Evolutionary conservation across 1,140 invertebrate genomes (phyloP), one percentile per base, ranked within the genome.

Genomic region (Lerema accius): DNA sequence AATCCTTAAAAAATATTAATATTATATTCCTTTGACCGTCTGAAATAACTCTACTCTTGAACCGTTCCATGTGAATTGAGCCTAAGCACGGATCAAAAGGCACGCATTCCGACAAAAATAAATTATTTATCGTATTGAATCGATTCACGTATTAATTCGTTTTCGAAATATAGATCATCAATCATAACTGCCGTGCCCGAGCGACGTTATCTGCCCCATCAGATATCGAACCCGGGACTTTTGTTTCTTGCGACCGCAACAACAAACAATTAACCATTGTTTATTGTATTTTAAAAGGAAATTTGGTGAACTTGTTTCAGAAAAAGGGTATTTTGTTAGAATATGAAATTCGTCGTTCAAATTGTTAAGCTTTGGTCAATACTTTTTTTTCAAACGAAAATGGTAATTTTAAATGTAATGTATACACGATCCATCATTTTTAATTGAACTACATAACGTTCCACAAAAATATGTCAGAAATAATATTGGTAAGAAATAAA

Each of bases 221-320:
- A 28, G 55, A 48, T 49, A 63, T 72, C 63, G 63, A 67, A 69
- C 51, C 61, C 50, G 62, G 62, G 62, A 70, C 48, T 69, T 69
- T 63, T 23, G 53, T 73, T 76, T 79, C 76, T 82, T 80, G 65
- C 40, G 37, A 28, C 50, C 65, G 23, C 43, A 50, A 76, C 67
- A 73, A 87, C 73, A 86, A 84, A 87, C 75, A 86, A 83, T 87
- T 85, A 85, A 80, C 78, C 81, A 81, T 86, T 85, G 79, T 88
- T 86, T 82, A 86, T 84, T 85, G 70, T 82, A 73, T 76, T 65
- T 69, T 59, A 49, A 60, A 67, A 63, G 55, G 65, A 74, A 74
- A 73, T 71, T 71, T 77, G 68, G 73, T 76, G 77, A 75, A 80
- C 74, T 71, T 64, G 65, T 72, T 69, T 70, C 23, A 69, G 70